These are phyloP conservation scores for Epinephelus lanceolatus DNA, from an alignment of 2,113 vertebrate species.

Conservation along the genomic window DNA sequence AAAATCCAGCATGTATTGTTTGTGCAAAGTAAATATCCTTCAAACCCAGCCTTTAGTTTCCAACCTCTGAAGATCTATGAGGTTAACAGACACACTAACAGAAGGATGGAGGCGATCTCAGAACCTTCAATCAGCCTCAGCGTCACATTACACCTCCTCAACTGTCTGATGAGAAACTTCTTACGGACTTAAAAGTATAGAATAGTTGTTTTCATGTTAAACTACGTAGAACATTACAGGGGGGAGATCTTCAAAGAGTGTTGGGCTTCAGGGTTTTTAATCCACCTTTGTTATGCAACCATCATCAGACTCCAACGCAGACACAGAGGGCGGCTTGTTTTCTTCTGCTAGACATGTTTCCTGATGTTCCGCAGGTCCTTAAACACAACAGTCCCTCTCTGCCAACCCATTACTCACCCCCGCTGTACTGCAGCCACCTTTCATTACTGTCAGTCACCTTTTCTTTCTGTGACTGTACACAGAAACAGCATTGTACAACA, in stretches of 20 bases:
- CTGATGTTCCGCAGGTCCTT: conserved; percentile 31
- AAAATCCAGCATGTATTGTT: too few relatives aligned
- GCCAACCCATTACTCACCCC: conserved; percentile 23
- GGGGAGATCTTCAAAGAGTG: conserved; percentile 15
- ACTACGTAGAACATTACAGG: conserved; percentile 30
- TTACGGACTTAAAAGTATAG: neutral
- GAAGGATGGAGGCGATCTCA: neutral
- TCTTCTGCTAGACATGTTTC: conserved; percentile 40
- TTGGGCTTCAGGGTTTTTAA: conserved; percentile 19
- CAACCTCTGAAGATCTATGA: neutral
- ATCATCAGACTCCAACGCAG: conserved; percentile 24
- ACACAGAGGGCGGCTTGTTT: conserved; percentile 50
- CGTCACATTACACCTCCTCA: conserved; percentile 14
- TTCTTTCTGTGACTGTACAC: neutral
- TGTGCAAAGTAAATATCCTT: neutral
- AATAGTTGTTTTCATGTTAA: conserved; percentile 10
- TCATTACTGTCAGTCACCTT: neutral
- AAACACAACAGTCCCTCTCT: conserved; percentile 41
- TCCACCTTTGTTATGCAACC: conserved; percentile 27
- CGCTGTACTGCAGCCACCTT: neutral
- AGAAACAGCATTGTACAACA: neutral
- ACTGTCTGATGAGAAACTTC: conserved; percentile 32
- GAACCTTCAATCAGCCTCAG: neutral
- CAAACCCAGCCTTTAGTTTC: neutral
- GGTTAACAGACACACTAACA: neutral